These are phyloP conservation scores for Cyphomyrus plagiostoma DNA, from an alignment of 2,113 vertebrate genomes.

Conservation along the genomic window DNA sequence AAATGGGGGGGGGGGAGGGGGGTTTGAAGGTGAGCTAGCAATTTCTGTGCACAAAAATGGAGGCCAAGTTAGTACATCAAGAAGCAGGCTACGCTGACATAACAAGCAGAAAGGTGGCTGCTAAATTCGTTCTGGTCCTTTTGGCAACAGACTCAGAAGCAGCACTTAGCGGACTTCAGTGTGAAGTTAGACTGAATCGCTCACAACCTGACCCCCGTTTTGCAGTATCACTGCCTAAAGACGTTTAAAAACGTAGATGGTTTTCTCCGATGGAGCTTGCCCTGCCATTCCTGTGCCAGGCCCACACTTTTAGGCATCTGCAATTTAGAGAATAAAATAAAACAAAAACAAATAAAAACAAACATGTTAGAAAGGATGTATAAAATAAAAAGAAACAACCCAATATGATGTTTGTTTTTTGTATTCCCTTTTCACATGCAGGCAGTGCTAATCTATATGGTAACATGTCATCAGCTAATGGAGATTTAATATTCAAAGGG, in stretches of 20 bases:
- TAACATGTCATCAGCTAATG: neutral
- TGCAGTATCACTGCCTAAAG: slow-evolving; percentile 38
- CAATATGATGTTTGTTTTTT: slow-evolving; percentile 11
- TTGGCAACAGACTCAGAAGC: slow-evolving; percentile 17
- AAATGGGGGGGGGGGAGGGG: neutral
- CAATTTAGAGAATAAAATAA: slow-evolving; percentile 62
- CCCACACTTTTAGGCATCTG: slow-evolving; percentile 78
- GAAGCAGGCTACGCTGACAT: slow-evolving; percentile 20
- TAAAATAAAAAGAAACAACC: slow-evolving; percentile 34
- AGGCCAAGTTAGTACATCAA: slow-evolving; percentile 26
- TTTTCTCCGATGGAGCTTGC: slow-evolving; percentile 64
- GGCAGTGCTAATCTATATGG: neutral
- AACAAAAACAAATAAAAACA: slow-evolving; percentile 46
- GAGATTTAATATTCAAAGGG: neutral
- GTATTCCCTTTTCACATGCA: slow-evolving; percentile 12
- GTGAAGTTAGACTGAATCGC: slow-evolving; percentile 27
- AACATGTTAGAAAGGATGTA: slow-evolving; percentile 50
- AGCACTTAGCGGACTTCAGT: slow-evolving; percentile 30
- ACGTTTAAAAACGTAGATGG: slow-evolving; percentile 34
- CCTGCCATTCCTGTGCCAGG: slow-evolving; percentile 61
- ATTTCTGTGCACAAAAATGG: slow-evolving; percentile 13
- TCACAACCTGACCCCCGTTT: slow-evolving; percentile 29
- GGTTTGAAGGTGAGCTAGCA: slow-evolving; percentile 9
- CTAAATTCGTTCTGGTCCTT: slow-evolving; percentile 11
- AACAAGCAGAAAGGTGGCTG: slow-evolving; percentile 7